phyloP scores from a whole-genome alignment of 1,140 invertebrate species.

The Brachionus sp. region DNA sequence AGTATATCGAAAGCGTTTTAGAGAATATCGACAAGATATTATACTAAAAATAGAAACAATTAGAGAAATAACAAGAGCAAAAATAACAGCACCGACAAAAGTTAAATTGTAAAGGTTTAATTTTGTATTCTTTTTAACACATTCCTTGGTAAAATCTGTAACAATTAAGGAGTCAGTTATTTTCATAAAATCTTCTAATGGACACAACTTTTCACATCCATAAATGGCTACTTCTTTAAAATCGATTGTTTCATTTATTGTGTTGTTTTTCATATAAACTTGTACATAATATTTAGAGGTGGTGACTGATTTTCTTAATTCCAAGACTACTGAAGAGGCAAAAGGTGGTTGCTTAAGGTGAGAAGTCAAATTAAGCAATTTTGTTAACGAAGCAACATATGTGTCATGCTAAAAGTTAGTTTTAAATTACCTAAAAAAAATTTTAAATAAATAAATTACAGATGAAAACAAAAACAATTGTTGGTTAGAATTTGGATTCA shows the following conservation, averaged over 20 bases:
- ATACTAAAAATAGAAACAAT: neutral
- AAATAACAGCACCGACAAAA: neutral
- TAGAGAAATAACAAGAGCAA: neutral
- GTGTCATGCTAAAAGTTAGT: conserved; percentile 30
- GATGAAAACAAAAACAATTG: conserved; percentile 39
- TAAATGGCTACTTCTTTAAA: conserved; percentile 21
- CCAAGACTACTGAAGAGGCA: neutral
- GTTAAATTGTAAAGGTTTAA: neutral
- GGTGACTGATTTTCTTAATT: neutral
- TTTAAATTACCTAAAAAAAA: neutral
- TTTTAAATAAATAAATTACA: neutral
- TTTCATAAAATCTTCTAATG: conserved; percentile 31
- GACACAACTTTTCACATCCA: conserved; percentile 38
- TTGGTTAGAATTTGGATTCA: neutral
- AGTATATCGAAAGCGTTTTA: neutral
- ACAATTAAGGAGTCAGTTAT: neutral
- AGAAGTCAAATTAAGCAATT: conserved; percentile 5
- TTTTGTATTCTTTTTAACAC: neutral
- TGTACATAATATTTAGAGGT: conserved; percentile 33
- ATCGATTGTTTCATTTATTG: neutral
- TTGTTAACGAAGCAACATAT: conserved; percentile 27
- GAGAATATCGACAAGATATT: neutral
- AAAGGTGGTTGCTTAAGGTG: conserved; percentile 33
- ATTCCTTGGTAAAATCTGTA: neutral
- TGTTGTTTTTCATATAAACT: conserved; percentile 39